Evolutionary conservation across 1,140 invertebrate species (phyloP).

Genomic region (Drosophila suzukii): DNA sequence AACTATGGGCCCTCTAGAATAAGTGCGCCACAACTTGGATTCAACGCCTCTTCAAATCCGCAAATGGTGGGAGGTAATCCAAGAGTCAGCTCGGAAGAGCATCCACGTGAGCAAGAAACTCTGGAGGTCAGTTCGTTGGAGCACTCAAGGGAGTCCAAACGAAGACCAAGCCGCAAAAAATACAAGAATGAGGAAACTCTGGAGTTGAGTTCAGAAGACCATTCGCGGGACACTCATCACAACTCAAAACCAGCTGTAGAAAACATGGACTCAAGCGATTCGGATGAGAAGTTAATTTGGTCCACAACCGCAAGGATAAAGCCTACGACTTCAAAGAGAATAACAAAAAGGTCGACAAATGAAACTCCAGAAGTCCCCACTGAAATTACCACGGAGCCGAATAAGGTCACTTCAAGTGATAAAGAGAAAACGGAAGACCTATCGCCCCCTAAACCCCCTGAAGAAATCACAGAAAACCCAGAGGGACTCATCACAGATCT

Average conservation of each 20-base stretch:
- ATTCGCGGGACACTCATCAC: not conserved
- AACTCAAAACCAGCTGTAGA: not conserved
- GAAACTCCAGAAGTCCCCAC: not conserved
- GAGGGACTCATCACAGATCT: not conserved
- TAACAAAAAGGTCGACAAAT: not conserved
- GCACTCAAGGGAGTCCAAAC: not conserved
- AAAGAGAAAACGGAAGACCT: not conserved
- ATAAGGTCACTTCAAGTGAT: too few species aligned
- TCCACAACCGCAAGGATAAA: not conserved
- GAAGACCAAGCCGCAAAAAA: not conserved
- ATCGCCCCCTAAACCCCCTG: not conserved
- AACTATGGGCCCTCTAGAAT: constrained; percentile 31
- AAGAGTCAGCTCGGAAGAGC: constrained; percentile 13
- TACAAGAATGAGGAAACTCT: constrained; percentile 5
- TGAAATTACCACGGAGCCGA: constrained; percentile 8
- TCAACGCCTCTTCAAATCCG: not conserved
- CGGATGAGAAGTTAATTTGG: not conserved
- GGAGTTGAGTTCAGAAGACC: constrained; percentile 26
- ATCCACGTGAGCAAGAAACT: constrained; percentile 4
- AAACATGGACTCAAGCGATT: not conserved
- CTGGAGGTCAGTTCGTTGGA: constrained; percentile 30
- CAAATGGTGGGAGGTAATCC: not conserved
- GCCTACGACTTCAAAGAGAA: not conserved
- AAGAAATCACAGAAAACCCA: not conserved
- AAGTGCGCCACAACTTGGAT: not conserved